Base-by-base conservation (phyloP, 2,888 invertebrate genomes). In the Cephus runcator region DNA sequence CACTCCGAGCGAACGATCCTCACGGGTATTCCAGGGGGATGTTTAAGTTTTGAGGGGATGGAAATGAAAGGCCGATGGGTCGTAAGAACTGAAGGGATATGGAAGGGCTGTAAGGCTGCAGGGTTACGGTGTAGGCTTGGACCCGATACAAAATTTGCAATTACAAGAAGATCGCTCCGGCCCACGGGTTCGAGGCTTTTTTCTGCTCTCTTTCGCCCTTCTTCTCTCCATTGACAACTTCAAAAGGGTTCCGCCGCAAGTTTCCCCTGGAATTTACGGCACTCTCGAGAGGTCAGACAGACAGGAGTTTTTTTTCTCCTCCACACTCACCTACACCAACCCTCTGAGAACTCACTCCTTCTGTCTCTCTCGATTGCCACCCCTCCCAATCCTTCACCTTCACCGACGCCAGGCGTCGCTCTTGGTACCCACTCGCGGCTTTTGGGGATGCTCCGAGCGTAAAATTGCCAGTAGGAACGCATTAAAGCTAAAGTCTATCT, bases 401-500 rank as follows among this genome's bases (percentile, higher is more conserved):
- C 30, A 34, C 36, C 33, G 56, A 56, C 56, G 56, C 56, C 23
- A 56, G 23, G 56, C 56, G 56, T 56, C 56, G 23, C 34, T 40
- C 73, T 73, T 74, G 73, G 76, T 78, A 73, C 76, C 76, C 74
- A 69, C 76, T 78, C 81, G 82, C 80, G 82, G 84, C 86, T 88
- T 89, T 86, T 86, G 81, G 83, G 82, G 84, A 84, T 81, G 83
- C 84, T 81, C 84, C 83, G 82, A 88, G 88, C 88, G 88, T 89
- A 88, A 89, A 89, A 89, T 89, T 89, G 86, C 86, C 80, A 82
- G 86, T 82, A 85, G 85, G 84, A 87, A 87, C 82, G 86, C 81
- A 86, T 88, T 88, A 88, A 85, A 87, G 83, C 83, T 82, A 83
- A 86, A 83, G 82, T 85, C 81, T 81, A 81, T 81, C 83, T 76